A percentile compares a stretch with the other conserved stretches of the same genome.
phyloP scores from a whole-genome alignment of 1,140 invertebrate genomes.

The Cecropterus lyciades region DNA sequence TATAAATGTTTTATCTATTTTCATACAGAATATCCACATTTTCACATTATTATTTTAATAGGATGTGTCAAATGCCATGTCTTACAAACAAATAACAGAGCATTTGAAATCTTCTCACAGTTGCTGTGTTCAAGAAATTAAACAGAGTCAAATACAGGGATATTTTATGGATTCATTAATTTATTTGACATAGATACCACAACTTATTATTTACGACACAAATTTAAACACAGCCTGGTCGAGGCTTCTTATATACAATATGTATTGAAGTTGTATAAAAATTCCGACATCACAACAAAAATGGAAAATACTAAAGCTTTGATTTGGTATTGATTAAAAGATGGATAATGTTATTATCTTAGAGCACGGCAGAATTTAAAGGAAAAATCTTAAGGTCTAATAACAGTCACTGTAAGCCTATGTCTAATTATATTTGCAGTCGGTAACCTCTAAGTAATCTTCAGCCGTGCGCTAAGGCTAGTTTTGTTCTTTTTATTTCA shows the following conservation, averaged over 20 bases:
- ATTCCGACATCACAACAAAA: conserved; percentile 53
- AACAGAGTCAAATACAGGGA: conserved; percentile 83
- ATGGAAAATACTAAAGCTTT: conserved; percentile 73
- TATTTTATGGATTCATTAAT: conserved; percentile 77
- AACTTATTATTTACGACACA: conserved; percentile 50
- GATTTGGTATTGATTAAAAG: conserved; percentile 78
- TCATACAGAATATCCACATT: conserved; percentile 71
- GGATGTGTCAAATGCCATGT: conserved; percentile 65
- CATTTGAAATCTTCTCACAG: conserved; percentile 67
- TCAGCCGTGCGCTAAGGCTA: conserved; percentile 9
- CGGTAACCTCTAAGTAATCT: conserved; percentile 10
- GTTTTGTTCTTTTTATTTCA: conserved; percentile 1
- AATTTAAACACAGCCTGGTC: conserved; percentile 25
- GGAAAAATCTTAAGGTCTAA: conserved; percentile 4
- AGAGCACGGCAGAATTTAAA: conserved; percentile 37
- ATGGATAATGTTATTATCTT: conserved; percentile 56
- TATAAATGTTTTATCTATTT: conserved; percentile 77
- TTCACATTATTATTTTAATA: conserved; percentile 67
- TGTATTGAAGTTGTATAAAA: conserved; percentile 38
- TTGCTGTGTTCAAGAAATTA: conserved; percentile 77
- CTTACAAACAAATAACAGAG: conserved; percentile 41
- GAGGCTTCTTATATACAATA: conserved; percentile 35
- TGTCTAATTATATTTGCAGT: conserved; percentile 17
- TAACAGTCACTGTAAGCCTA: background rate
- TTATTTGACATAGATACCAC: conserved; percentile 57